Evolutionary conservation across 2,797 vertebrate genomes (phyloP).

Genomic region (Sebastes hubbsi): DNA sequence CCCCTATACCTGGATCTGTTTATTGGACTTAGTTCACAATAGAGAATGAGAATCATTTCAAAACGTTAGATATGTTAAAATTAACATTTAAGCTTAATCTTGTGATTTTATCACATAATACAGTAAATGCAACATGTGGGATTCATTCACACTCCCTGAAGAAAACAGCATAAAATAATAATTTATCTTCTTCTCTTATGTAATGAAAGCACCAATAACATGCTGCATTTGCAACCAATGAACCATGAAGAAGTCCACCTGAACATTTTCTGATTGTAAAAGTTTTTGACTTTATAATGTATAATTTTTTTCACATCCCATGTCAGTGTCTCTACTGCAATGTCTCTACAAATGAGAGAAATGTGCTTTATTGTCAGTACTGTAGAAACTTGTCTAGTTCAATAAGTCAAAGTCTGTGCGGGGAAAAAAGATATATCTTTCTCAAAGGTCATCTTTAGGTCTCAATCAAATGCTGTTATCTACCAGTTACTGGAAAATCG

Average conservation of each 20-base stretch:
- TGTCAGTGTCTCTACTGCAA: background rate
- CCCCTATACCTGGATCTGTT: background rate
- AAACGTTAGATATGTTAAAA: background rate
- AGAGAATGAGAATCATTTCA: background rate
- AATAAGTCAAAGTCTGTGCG: background rate
- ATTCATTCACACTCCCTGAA: background rate
- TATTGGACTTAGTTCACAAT: background rate
- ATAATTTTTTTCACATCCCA: background rate
- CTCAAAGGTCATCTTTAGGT: background rate
- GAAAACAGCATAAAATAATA: background rate
- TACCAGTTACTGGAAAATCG: background rate
- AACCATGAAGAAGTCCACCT: background rate
- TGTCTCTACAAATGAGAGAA: background rate
- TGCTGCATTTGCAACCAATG: background rate
- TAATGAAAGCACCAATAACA: background rate
- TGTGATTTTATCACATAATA: background rate
- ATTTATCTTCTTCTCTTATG: background rate
- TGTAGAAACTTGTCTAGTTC: background rate
- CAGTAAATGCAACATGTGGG: background rate
- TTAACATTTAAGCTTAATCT: background rate
- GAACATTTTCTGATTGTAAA: conserved; percentile 1
- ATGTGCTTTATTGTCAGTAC: background rate
- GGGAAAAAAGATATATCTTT: background rate
- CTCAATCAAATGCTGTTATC: conserved; percentile 1
- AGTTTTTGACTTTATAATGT: background rate